Base-by-base conservation (phyloP, 2,113 vertebrate genomes). In the Dascyllus trimaculatus region DNA sequence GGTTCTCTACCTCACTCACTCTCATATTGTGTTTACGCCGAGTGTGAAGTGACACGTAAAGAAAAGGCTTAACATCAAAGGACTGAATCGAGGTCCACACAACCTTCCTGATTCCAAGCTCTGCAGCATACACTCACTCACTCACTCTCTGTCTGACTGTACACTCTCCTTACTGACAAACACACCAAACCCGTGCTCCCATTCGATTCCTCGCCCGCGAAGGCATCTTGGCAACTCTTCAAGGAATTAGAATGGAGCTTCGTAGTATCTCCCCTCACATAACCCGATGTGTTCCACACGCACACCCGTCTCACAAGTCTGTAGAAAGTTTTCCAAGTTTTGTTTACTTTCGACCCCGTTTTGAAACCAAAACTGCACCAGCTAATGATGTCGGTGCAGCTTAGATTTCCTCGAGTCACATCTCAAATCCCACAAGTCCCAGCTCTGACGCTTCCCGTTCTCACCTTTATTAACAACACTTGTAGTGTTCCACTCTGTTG, bases 31-130 rank as follows among this genome's bases (percentile, higher is more conserved):
- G 15, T 82, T 77, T 51, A 25, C 38, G 53, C 67, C 11, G 40
- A 61, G 45, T 63, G 71, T 70, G 59, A 80, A 51, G n/a, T 56
- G 19, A 19, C 19, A 43, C 25, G 46, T 18, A 45, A 78, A 69
- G 11, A 43, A 61, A 25, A 74, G 22, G 62, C 38, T 51, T 18
- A 67, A 32, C 48, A 51, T 67, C 24, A 71, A 46, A 21, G 32
- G 77, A 70, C 45, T 78, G 24, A 80, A 40, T 58, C 11, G 35
- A 90, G 77, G 75, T 76, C 79, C 54, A 57, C 29, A 75, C n/a
- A 75, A 78, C 77, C 75, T 84, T 82, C 53, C 81, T 77, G 81
- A 80, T 73, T 89, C 88, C 78, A 83, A 89, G 79, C 79, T 82
- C 25, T 75, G 53, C 86, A 77, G 78, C 35, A 17, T 63, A 26